Conservation (phyloP, 2,113 vertebrate genomes). For the Turdus rufiventris region DNA sequence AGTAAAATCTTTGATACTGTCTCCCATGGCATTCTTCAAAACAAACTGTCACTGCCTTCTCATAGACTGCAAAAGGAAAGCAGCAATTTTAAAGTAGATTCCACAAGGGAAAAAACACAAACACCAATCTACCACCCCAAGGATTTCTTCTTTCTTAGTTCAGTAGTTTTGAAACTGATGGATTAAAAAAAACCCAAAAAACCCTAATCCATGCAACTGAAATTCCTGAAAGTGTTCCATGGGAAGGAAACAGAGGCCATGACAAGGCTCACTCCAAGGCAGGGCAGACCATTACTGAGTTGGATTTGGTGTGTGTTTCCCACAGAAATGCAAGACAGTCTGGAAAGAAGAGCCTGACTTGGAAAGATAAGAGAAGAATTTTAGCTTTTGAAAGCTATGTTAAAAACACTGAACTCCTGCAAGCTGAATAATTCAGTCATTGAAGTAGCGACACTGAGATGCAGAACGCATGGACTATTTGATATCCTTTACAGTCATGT, state of each 20-base stretch:
- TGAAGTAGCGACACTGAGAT: neutral
- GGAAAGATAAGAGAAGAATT: neutral
- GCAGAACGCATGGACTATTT: neutral
- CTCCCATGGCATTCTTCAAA: neutral
- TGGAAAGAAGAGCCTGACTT: neutral
- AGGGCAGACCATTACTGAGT: neutral
- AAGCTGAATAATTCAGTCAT: neutral
- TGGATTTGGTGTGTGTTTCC: neutral
- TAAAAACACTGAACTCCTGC: neutral
- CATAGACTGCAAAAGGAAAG: neutral
- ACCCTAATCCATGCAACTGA: neutral
- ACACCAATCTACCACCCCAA: neutral
- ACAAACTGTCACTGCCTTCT: neutral
- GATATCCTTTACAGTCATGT: rapidly evolving
- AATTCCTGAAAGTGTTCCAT: neutral
- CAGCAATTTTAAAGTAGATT: neutral
- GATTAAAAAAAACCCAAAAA: neutral
- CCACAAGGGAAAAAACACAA: neutral
- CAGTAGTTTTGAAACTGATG: neutral
- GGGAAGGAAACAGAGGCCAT: neutral
- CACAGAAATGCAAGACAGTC: neutral
- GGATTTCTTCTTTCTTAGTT: neutral
- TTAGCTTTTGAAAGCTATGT: neutral
- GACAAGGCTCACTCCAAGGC: neutral
- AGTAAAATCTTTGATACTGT: neutral